phyloP scores from a whole-genome alignment of 2,113 vertebrate genomes.

The Ceratotherium simum region DNA sequence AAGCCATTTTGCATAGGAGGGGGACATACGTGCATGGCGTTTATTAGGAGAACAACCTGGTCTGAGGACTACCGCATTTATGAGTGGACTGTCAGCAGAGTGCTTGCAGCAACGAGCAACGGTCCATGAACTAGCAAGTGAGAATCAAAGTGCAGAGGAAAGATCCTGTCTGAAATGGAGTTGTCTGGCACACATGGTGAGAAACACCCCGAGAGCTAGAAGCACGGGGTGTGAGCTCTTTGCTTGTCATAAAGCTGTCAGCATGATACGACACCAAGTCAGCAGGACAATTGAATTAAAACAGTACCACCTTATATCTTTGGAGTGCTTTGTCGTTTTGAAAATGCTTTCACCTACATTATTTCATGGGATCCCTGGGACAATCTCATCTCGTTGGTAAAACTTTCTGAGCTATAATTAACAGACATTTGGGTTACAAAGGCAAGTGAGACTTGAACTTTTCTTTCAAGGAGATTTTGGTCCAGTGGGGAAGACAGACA shows the following conservation, averaged over 20 bases:
- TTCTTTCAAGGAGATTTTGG: not conserved
- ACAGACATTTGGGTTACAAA: not conserved
- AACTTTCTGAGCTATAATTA: not conserved
- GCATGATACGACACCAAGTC: constrained; percentile 11
- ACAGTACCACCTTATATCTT: not conserved
- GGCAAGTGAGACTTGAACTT: not conserved
- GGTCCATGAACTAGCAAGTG: not conserved
- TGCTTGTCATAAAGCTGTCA: not conserved
- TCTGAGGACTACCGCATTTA: not conserved
- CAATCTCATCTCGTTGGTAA: not conserved
- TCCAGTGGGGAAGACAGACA: not conserved
- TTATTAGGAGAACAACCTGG: not conserved
- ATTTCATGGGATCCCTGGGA: not conserved
- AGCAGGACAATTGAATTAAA: constrained; percentile 56
- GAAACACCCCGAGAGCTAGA: not conserved
- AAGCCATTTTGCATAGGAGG: not conserved
- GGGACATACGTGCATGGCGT: not conserved
- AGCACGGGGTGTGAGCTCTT: not conserved
- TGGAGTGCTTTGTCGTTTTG: not conserved
- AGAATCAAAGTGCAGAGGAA: not conserved
- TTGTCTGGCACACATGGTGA: not conserved
- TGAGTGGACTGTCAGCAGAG: not conserved
- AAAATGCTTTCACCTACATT: not conserved
- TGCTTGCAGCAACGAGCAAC: not conserved
- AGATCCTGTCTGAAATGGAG: not conserved